These are phyloP conservation scores for Amyelois transitella DNA, from an alignment of 1,140 invertebrate species.

Conservation along the genomic window DNA sequence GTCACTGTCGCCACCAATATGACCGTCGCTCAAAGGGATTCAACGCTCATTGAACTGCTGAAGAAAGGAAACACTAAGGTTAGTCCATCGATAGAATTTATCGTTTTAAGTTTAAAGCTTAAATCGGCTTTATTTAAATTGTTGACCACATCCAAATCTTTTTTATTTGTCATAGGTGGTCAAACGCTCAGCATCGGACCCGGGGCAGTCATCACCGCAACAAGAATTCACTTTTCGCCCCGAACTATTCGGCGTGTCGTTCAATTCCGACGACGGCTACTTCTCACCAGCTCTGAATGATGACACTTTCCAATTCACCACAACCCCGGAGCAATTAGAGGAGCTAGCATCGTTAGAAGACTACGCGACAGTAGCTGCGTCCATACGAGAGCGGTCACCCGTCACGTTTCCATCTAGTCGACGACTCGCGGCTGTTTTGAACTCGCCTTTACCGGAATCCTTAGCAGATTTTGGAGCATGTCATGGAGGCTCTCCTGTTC, in stretches of 20 bases:
- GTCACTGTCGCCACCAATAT: slow-evolving; percentile 39
- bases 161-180: slow-evolving; percentile 45
- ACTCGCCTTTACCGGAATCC: slow-evolving; percentile 84
- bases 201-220: slow-evolving; percentile 76
- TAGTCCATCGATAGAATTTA: background rate
- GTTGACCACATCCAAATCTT: background rate
- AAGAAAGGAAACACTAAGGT: slow-evolving; percentile 81
- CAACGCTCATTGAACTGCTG: slow-evolving; percentile 76
- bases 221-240: slow-evolving; percentile 76
- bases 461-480: slow-evolving; percentile 87
- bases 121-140: background rate
- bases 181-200: slow-evolving; percentile 78
- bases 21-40: slow-evolving; percentile 67
- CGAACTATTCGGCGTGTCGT: slow-evolving; percentile 77
- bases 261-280: slow-evolving; percentile 81
- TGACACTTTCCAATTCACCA: slow-evolving; percentile 86
- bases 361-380: slow-evolving; percentile 73
- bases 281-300: slow-evolving; percentile 83
- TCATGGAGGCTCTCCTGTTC: slow-evolving; percentile 75
- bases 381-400: slow-evolving; percentile 74
- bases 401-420: slow-evolving; percentile 81
- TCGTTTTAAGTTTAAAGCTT: no score
- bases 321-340: slow-evolving; percentile 79
- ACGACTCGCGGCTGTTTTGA: slow-evolving; percentile 82
- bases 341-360: slow-evolving; percentile 81